Conservation (phyloP, 1,140 invertebrate genomes). For the Drosophila lowei region DNA sequence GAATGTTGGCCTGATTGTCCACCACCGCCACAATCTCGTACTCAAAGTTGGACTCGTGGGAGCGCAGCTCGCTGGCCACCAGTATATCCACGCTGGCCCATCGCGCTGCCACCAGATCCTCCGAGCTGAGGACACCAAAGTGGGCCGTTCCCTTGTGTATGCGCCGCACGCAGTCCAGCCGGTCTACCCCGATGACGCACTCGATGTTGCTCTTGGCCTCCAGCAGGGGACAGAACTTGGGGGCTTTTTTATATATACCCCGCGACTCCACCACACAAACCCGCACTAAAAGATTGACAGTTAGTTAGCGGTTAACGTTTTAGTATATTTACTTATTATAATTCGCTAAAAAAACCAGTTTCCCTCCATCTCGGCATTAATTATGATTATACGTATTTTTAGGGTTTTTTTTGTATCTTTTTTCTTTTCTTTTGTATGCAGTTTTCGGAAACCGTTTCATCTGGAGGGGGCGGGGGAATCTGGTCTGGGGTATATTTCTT, state of each 20-base stretch:
- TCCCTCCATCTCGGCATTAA: slow-evolving; percentile 11
- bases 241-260: slow-evolving; percentile 85
- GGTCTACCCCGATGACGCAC: slow-evolving; percentile 88
- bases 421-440: slow-evolving; percentile 23
- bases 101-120: slow-evolving; percentile 90
- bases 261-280: slow-evolving; percentile 87
- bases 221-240: slow-evolving; percentile 86
- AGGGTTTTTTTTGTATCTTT: not conserved
- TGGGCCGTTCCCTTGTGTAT: slow-evolving; percentile 90
- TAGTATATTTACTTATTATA: not conserved
- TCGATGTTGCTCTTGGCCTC: slow-evolving; percentile 85
- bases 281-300: slow-evolving; percentile 84
- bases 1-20: slow-evolving; percentile 84
- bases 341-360: slow-evolving; percentile 30
- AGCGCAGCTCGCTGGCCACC: slow-evolving; percentile 88
- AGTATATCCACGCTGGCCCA: slow-evolving; percentile 87
- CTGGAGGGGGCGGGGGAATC: not conserved
- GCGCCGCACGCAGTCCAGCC: slow-evolving; percentile 89
- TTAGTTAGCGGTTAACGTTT: slow-evolving; percentile 10
- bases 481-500: slow-evolving; percentile 20
- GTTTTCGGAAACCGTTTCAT: slow-evolving; percentile 39
- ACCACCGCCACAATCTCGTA: slow-evolving; percentile 89
- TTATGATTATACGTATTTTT: slow-evolving; percentile 39
- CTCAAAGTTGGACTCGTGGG: slow-evolving; percentile 84
- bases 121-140: slow-evolving; percentile 91